A percentile compares a stretch with the other conserved stretches of the same genome.
These are phyloP conservation scores for Tipula lateralis DNA, from an alignment of 2,888 invertebrate genomes.

Conservation along the genomic window DNA sequence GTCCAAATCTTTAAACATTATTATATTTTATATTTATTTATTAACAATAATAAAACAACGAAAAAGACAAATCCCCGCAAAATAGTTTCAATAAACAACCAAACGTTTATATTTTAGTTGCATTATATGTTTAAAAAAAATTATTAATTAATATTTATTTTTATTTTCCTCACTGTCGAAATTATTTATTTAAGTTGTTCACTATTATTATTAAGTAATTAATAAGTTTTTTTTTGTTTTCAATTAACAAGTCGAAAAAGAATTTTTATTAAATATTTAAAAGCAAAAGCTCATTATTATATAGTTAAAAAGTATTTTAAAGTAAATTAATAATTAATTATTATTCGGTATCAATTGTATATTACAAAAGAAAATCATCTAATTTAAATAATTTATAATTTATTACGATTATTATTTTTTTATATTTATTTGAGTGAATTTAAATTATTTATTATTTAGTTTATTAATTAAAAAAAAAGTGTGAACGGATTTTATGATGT, in stretches of 20 bases:
- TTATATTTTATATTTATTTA: neutral
- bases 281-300: neutral
- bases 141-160: neutral
- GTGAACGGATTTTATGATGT: conserved; percentile 13
- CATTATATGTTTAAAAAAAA: neutral
- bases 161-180: neutral
- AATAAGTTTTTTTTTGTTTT: neutral
- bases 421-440: neutral
- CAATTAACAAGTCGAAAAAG: neutral
- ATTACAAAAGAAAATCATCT: neutral
- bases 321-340: neutral
- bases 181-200: conserved; percentile 3
- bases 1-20: neutral
- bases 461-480: neutral
- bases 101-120: neutral
- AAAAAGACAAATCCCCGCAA: neutral
- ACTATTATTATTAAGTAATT: neutral
- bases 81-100: neutral
- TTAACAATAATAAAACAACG: neutral
- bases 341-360: neutral
- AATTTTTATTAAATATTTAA: neutral
- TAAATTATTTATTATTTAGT: neutral
- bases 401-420: neutral
- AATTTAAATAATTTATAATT: neutral
- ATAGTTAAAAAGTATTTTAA: conserved; percentile 19